Conservation (phyloP, 2,888 invertebrate species). For the Biston stratarius region DNA sequence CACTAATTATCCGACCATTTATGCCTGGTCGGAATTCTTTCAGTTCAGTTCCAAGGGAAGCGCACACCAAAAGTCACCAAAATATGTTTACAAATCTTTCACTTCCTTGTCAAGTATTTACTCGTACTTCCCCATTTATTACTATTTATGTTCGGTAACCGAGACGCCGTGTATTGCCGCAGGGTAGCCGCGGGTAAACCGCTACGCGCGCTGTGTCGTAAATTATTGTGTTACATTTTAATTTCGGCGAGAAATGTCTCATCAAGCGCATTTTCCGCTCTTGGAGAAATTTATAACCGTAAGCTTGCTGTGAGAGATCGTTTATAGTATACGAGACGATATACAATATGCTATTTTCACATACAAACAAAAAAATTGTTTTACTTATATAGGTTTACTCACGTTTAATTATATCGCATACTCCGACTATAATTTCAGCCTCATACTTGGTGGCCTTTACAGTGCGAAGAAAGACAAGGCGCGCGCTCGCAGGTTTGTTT, state of each 20-base stretch:
- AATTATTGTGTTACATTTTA: slow-evolving; percentile 72
- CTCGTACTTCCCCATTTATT: neutral
- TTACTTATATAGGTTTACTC: too few species aligned
- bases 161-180: slow-evolving; percentile 9
- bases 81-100: neutral
- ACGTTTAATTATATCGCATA: too few species aligned
- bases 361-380: too few species aligned
- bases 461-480: too few species aligned
- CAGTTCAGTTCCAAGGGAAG: too few species aligned
- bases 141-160: neutral
- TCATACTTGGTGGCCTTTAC: too few species aligned
- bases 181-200: slow-evolving; percentile 23
- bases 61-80: too few species aligned
- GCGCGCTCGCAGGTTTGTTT: too few species aligned
- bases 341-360: neutral
- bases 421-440: too few species aligned
- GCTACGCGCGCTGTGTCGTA: slow-evolving; percentile 53
- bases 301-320: slow-evolving; percentile 6
- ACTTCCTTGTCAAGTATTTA: neutral
- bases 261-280: slow-evolving; percentile 51
- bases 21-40: too few species aligned
- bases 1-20: too few species aligned
- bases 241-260: slow-evolving; percentile 67
- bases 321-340: slow-evolving; percentile 14
- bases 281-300: slow-evolving; percentile 42